Evolutionary conservation across 2,797 vertebrate species (phyloP).

Genomic region (Margarornis squamiger): DNA sequence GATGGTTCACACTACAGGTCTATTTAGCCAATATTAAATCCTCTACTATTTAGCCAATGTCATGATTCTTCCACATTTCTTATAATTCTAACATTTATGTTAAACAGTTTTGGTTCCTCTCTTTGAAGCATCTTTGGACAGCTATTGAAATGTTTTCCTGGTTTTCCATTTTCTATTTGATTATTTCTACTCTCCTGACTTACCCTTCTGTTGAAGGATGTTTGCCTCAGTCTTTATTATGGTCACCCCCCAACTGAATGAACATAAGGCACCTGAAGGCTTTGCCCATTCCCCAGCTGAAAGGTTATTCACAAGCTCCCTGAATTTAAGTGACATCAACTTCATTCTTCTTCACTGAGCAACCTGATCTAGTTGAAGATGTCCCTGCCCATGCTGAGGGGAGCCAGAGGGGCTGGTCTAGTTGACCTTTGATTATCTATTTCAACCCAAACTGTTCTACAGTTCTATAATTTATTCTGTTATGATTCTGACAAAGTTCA

Average conservation of each 20-base stretch:
- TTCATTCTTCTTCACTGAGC: neutral
- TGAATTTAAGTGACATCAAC: neutral
- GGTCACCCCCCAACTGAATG: neutral
- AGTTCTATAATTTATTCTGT: neutral
- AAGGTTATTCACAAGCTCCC: neutral
- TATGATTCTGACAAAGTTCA: neutral
- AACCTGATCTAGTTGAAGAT: neutral
- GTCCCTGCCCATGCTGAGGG: neutral
- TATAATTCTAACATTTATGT: neutral
- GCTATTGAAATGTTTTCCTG: neutral
- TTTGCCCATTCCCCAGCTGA: neutral
- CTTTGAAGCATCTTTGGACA: neutral
- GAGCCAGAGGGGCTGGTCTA: neutral
- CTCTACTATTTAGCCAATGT: neutral
- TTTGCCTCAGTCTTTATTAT: neutral
- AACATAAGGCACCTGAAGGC: neutral
- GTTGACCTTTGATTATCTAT: neutral
- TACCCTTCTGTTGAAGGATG: neutral
- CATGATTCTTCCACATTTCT: neutral
- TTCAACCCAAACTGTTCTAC: neutral
- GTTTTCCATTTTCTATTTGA: neutral
- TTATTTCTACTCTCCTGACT: neutral
- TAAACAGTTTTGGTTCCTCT: neutral
- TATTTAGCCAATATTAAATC: neutral
- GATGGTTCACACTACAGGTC: neutral